Percentiles rank a stretch among this genome's conserved stretches.
Evolutionary conservation across 2,888 invertebrate genomes (phyloP).

Genomic region (Galeopsomyia nigrocyanea): DNA sequence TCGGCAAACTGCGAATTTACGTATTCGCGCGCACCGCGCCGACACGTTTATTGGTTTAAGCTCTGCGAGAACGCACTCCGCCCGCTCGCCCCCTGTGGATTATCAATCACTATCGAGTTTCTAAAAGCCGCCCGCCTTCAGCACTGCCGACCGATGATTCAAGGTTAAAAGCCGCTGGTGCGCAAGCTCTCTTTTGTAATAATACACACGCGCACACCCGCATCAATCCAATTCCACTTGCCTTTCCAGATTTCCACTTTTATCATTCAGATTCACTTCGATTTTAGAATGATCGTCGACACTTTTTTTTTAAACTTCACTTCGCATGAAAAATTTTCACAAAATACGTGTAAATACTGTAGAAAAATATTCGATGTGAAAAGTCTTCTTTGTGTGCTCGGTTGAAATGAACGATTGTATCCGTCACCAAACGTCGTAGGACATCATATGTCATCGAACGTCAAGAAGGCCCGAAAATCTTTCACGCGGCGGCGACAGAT

Average conservation of each 20-base stretch:
- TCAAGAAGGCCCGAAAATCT: too few relatives aligned
- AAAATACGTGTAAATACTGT: too few relatives aligned
- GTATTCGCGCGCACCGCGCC: neutral
- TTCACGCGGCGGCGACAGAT: too few relatives aligned
- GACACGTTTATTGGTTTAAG: constrained; percentile 18
- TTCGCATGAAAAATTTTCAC: too few relatives aligned
- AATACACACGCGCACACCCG: constrained; percentile 7
- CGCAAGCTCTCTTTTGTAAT: constrained; percentile 6
- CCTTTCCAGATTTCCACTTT: too few relatives aligned
- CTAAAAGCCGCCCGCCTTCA: neutral
- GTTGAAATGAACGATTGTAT: too few relatives aligned
- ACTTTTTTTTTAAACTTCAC: too few relatives aligned
- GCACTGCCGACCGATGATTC: neutral
- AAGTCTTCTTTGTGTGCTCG: too few relatives aligned
- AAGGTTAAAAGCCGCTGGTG: constrained; percentile 1
- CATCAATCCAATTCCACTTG: neutral
- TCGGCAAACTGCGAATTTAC: too few relatives aligned
- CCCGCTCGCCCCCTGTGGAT: neutral
- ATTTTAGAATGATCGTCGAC: too few relatives aligned
- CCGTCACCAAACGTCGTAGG: constrained; percentile 29
- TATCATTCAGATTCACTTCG: too few relatives aligned
- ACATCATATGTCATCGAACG: constrained; percentile 17
- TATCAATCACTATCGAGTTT: constrained; percentile 33
- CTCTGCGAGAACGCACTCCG: neutral
- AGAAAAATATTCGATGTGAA: too few relatives aligned